Evolutionary conservation across 2,113 vertebrate genomes (phyloP).

Genomic region (Odocoileus virginianus): DNA sequence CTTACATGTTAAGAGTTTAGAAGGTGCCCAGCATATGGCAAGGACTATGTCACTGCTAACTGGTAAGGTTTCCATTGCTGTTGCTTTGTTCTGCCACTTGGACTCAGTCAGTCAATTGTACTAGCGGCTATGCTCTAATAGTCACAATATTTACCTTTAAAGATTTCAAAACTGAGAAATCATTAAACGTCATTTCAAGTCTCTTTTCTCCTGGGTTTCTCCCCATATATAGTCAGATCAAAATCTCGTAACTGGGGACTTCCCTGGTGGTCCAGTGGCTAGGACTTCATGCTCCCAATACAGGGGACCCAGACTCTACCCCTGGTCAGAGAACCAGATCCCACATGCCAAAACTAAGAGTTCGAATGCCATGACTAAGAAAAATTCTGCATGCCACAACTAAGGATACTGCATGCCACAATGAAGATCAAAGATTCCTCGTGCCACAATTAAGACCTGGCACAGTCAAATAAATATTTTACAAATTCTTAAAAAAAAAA

Average conservation of each 20-base stretch:
- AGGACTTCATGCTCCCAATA: neutral
- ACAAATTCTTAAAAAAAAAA: neutral
- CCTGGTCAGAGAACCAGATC: neutral
- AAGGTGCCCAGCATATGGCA: neutral
- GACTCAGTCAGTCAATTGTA: neutral
- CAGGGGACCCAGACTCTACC: neutral
- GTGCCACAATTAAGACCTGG: neutral
- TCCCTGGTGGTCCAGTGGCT: neutral
- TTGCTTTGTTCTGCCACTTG: neutral
- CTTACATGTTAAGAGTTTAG: neutral
- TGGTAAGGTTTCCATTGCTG: neutral
- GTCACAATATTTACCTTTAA: neutral
- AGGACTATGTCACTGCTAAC: neutral
- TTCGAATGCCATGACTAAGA: neutral
- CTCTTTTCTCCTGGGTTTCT: neutral
- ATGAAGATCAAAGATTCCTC: neutral
- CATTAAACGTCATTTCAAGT: neutral
- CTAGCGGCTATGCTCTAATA: rapidly evolving
- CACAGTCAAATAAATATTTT: neutral
- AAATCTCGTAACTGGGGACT: neutral
- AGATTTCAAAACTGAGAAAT: conserved; percentile 4
- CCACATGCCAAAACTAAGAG: neutral
- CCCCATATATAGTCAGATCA: neutral
- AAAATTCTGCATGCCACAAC: neutral
- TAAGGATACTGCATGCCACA: neutral